Evolutionary conservation across 2,113 vertebrate species (phyloP).

Genomic region (Tamias sibiricus): DNA sequence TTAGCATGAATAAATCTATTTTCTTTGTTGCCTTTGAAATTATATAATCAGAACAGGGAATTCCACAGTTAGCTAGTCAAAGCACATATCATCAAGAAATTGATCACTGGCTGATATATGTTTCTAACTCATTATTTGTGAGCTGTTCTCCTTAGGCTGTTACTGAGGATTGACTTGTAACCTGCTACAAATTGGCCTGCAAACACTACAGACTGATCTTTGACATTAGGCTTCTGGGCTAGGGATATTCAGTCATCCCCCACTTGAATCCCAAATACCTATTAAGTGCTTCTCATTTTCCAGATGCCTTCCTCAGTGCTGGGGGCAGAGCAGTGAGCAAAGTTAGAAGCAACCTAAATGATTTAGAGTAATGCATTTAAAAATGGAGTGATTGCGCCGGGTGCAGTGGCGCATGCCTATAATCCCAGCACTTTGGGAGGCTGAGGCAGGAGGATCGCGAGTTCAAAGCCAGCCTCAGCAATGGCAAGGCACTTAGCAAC

Average conservation of each 20-base stretch:
- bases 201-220: background rate
- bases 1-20: slow-evolving; percentile 1
- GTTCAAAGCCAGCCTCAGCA: no score
- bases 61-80: background rate
- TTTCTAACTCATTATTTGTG: slow-evolving; percentile 7
- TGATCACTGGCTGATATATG: background rate
- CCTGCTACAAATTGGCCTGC: background rate
- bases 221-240: background rate
- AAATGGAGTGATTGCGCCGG: background rate
- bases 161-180: background rate
- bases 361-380: background rate
- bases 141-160: background rate
- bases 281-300: background rate
- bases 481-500: no score
- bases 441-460: no score
- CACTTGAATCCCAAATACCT: background rate
- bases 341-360: background rate
- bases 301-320: background rate
- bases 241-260: background rate
- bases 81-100: background rate
- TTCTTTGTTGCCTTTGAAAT: slow-evolving; percentile 25
- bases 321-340: background rate
- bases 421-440: no score
- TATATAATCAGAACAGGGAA: slow-evolving; percentile 30
- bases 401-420: no score